Conservation (phyloP, 2,113 vertebrate species). For the Toxostoma redivivum region DNA sequence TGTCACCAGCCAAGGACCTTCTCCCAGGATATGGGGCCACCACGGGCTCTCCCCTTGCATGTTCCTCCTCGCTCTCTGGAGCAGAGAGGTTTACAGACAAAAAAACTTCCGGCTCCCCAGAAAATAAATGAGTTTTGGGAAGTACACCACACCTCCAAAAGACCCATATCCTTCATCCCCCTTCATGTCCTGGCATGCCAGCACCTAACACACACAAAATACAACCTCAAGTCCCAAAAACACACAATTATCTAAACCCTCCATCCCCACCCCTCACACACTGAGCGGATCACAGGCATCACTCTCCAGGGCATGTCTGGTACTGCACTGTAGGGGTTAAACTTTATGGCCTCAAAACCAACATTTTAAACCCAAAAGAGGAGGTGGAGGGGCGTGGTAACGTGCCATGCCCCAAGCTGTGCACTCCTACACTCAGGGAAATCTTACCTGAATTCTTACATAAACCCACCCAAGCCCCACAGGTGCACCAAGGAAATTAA, state of each 20-base stretch:
- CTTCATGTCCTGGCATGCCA: neutral
- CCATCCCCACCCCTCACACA: too few relatives aligned
- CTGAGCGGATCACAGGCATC: neutral
- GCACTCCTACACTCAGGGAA: accelerated
- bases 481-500: neutral
- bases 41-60: neutral
- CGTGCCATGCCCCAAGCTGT: accelerated
- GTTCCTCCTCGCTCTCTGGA: neutral
- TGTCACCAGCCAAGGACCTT: neutral
- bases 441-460: neutral
- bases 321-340: neutral
- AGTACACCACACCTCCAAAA: neutral
- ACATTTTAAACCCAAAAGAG: neutral
- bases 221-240: neutral
- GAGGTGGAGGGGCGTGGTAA: accelerated
- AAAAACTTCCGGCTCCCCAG: neutral
- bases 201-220: neutral
- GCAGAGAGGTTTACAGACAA: neutral
- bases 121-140: neutral
- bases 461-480: neutral
- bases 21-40: neutral
- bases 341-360: neutral
- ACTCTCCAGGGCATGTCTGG: neutral
- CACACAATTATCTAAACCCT: neutral
- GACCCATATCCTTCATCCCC: accelerated